phyloP scores from a whole-genome alignment of 2,113 vertebrate species.

The Genyomyrus donnyi region DNA sequence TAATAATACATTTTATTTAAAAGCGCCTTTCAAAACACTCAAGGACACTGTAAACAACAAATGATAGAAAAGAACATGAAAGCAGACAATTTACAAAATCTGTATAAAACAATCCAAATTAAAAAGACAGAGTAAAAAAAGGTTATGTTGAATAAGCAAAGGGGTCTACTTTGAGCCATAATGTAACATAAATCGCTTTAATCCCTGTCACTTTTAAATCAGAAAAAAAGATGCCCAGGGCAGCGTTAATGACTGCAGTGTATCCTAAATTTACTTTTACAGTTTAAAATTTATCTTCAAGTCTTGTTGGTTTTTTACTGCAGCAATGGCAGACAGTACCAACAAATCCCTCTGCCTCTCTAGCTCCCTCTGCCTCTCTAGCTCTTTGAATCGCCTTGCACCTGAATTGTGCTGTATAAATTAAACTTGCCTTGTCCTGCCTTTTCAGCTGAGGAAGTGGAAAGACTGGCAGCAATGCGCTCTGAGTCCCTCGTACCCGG shows the following conservation, averaged over 20 bases:
- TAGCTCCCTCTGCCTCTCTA: neutral
- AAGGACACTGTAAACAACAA: too few species aligned
- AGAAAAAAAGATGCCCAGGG: neutral
- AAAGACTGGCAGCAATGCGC: slow-evolving; percentile 91
- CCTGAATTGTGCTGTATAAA: neutral
- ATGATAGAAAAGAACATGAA: too few species aligned
- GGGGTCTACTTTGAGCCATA: neutral
- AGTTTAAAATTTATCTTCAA: neutral
- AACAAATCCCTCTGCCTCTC: neutral
- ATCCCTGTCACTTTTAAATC: neutral
- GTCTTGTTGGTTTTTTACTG: neutral
- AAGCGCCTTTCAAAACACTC: too few species aligned
- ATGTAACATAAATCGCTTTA: neutral
- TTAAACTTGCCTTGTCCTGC: neutral
- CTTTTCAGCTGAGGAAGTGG: slow-evolving; percentile 82
- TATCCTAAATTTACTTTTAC: neutral
- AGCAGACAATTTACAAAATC: too few species aligned
- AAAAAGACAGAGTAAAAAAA: too few species aligned
- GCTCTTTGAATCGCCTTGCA: neutral
- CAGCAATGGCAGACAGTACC: neutral
- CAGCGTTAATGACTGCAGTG: neutral
- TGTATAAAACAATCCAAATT: too few species aligned
- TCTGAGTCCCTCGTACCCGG: slow-evolving; percentile 95
- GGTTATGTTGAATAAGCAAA: too few species aligned
- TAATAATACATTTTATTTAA: too few species aligned